Conservation (phyloP, 2,888 invertebrate genomes). For the Nemotelus nigrinus region DNA sequence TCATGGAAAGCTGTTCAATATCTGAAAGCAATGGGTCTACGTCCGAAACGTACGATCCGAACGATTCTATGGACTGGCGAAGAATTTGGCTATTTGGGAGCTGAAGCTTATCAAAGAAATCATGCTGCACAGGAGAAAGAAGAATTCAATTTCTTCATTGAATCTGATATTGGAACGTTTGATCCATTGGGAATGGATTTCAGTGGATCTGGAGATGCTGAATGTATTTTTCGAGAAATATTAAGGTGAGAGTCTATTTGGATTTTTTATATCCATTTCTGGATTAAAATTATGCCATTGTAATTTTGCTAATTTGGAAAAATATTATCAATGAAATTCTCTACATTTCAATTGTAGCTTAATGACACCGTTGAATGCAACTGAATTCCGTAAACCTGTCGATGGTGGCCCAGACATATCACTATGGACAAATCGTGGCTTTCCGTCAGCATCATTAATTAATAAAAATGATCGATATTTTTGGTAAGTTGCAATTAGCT, state of each 20-base stretch:
- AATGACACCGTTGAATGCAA: conserved; percentile 74
- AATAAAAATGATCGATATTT: conserved; percentile 77
- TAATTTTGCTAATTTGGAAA: too few species aligned
- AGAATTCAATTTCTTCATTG: conserved; percentile 80
- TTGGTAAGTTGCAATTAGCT: conserved; percentile 58
- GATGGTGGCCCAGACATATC: conserved; percentile 76
- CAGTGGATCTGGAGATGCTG: conserved; percentile 70
- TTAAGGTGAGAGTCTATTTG: conserved; percentile 66
- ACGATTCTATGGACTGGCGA: conserved; percentile 85
- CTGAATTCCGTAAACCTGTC: conserved; percentile 67
- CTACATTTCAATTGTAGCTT: conserved; percentile 62
- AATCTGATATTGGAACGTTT: conserved; percentile 86
- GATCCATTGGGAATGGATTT: conserved; percentile 72
- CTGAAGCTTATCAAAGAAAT: conserved; percentile 70
- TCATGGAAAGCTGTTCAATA: conserved; percentile 79
- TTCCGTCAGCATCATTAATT: conserved; percentile 76
- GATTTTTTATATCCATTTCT: too few species aligned
- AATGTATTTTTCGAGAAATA: conserved; percentile 75
- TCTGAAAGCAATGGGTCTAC: conserved; percentile 72
- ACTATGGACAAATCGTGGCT: conserved; percentile 70
- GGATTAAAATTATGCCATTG: too few species aligned
- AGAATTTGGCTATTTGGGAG: conserved; percentile 78
- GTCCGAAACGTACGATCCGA: conserved; percentile 77
- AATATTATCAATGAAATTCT: too few species aligned
- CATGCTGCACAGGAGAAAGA: conserved; percentile 61